Conservation (phyloP, 2,797 vertebrate species). For the Carcharodon carcharias region DNA sequence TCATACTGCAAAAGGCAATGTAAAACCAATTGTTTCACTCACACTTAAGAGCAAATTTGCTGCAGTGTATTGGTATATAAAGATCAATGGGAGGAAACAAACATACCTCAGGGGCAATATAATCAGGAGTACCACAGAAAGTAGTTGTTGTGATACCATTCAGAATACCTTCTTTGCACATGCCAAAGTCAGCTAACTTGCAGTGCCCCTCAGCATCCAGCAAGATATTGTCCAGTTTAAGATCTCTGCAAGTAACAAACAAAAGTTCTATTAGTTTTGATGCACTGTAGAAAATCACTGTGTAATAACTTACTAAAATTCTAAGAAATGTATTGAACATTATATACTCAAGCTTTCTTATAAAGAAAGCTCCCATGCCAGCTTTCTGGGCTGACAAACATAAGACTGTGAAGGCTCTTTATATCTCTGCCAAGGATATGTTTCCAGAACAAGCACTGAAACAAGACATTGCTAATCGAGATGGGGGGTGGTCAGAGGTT, state of each 20-base stretch:
- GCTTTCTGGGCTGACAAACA: no score
- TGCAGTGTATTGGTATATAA: neutral
- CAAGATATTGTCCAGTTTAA: conserved; percentile 96
- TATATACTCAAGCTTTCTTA: no score
- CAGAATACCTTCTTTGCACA: conserved; percentile 95
- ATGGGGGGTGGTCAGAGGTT: no score
- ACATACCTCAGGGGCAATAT: conserved; percentile 86
- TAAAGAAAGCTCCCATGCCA: no score
- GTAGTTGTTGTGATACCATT: conserved; percentile 86
- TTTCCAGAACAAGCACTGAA: no score
- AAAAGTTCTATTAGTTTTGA: neutral
- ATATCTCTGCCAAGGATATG: no score
- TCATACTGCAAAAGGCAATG: neutral
- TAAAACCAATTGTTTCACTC: conserved; percentile 4
- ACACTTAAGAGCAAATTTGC: neutral
- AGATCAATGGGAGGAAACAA: neutral
- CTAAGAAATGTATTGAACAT: no score
- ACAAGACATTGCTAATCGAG: no score
- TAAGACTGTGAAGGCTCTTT: no score
- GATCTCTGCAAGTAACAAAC: conserved; percentile 64
- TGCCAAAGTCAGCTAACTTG: conserved; percentile 93
- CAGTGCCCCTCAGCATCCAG: conserved; percentile 92
- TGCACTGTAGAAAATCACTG: no score
- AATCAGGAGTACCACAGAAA: conserved; percentile 93
- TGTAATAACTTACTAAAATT: no score